A percentile compares a stretch with the other conserved stretches of the same genome.
Conservation (phyloP, 2,113 vertebrate genomes). For the Phainopepla nitens region DNA sequence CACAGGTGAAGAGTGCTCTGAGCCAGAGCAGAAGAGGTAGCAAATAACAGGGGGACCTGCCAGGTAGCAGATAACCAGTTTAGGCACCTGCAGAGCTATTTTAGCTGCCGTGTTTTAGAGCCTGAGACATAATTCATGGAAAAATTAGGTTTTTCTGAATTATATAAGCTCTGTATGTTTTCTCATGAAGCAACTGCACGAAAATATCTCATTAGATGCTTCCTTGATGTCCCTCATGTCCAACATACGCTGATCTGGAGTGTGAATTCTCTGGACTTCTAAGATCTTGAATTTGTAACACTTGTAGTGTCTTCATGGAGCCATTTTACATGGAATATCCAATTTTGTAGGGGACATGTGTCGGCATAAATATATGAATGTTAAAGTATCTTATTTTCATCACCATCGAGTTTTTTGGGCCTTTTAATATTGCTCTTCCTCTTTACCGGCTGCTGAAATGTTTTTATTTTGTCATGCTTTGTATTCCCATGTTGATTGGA, state of each 20-base stretch:
- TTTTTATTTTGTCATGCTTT: not conserved
- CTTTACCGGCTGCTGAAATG: not conserved
- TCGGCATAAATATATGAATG: not conserved
- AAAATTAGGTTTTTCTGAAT: not conserved
- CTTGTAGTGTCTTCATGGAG: not conserved
- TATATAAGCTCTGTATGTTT: not conserved
- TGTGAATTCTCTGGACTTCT: not conserved
- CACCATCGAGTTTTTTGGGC: fast-evolving
- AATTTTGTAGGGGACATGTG: fast-evolving
- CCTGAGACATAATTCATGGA: not conserved
- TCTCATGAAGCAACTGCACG: not conserved
- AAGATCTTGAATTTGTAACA: not conserved
- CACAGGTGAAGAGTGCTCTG: not conserved
- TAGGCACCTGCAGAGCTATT: not conserved
- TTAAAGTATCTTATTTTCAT: not conserved
- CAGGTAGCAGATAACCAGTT: not conserved
- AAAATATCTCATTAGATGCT: not conserved
- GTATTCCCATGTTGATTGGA: not conserved
- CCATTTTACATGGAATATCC: not conserved
- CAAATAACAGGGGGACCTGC: not conserved
- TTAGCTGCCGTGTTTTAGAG: not conserved
- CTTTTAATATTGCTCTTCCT: not conserved
- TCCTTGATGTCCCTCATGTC: not conserved
- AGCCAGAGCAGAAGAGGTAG: not conserved
- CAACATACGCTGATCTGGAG: not conserved